Conservation (phyloP, 2,888 invertebrate genomes). For the Microctonus brassicae region DNA sequence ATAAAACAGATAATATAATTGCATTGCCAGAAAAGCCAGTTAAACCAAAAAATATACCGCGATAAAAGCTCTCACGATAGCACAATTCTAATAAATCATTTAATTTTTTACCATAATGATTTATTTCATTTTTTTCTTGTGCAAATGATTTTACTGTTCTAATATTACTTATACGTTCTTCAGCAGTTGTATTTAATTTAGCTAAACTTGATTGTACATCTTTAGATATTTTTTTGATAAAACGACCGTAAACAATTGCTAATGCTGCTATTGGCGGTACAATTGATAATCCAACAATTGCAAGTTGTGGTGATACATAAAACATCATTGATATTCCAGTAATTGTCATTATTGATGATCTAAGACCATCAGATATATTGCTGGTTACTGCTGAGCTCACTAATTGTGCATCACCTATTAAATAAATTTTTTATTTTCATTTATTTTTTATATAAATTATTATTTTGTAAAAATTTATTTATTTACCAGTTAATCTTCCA, state of each 20-base stretch:
- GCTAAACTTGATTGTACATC: slow-evolving; percentile 82
- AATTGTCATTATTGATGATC: slow-evolving; percentile 87
- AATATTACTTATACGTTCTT: slow-evolving; percentile 92
- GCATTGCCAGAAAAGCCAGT: slow-evolving; percentile 91
- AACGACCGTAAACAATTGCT: slow-evolving; percentile 86
- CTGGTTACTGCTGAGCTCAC: slow-evolving; percentile 93
- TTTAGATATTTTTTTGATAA: slow-evolving; percentile 86
- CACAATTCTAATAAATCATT: slow-evolving; percentile 81
- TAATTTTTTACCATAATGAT: slow-evolving; percentile 78
- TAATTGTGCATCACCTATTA: slow-evolving; percentile 84
- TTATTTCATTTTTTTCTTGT: slow-evolving; percentile 84
- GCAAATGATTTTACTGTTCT: slow-evolving; percentile 94
- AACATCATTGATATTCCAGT: slow-evolving; percentile 97
- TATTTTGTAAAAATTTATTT: background rate
- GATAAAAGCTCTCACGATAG: slow-evolving; percentile 88
- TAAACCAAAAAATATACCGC: slow-evolving; percentile 92
- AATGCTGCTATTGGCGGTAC: slow-evolving; percentile 91
- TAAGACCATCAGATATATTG: slow-evolving; percentile 94
- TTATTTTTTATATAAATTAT: background rate
- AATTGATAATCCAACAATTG: slow-evolving; percentile 86
- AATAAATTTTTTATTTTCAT: background rate
- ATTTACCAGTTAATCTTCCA: slow-evolving; percentile 75
- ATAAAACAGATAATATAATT: slow-evolving; percentile 90
- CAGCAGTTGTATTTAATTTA: slow-evolving; percentile 74
- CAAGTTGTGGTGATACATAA: slow-evolving; percentile 91